Evolutionary conservation across 2,797 vertebrate species (phyloP).

Genomic region (Mus caroli): DNA sequence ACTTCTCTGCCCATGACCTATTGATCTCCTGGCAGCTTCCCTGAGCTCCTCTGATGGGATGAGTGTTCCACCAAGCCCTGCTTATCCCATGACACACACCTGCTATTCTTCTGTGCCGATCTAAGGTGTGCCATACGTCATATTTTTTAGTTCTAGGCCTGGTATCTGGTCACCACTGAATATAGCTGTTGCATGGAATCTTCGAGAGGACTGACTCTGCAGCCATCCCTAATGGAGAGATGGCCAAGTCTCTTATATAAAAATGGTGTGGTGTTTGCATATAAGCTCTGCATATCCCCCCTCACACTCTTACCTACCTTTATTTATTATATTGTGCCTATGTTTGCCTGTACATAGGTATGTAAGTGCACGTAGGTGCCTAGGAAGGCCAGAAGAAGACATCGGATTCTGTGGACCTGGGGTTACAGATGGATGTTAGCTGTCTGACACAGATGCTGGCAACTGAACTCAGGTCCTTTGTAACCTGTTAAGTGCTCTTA

Average conservation of each 20-base stretch:
- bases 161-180: not conserved
- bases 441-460: not conserved
- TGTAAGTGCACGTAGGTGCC: not conserved
- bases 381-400: not conserved
- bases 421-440: not conserved
- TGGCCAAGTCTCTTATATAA: not conserved
- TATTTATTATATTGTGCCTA: not conserved
- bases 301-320: not conserved
- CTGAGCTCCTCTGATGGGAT: not conserved
- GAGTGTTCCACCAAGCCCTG: not conserved
- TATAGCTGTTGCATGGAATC: not conserved
- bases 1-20: not conserved
- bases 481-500: not conserved
- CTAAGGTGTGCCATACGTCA: not conserved
- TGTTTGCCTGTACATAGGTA: not conserved
- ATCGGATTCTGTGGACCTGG: not conserved
- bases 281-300: not conserved
- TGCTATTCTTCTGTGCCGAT: not conserved
- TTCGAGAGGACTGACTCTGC: not conserved
- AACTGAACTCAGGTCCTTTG: not conserved
- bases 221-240: not conserved
- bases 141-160: not conserved
- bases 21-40: not conserved
- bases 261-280: not conserved
- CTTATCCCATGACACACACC: accelerated